Conservation (phyloP, 2,797 vertebrate species). For the Podargus strigoides region DNA sequence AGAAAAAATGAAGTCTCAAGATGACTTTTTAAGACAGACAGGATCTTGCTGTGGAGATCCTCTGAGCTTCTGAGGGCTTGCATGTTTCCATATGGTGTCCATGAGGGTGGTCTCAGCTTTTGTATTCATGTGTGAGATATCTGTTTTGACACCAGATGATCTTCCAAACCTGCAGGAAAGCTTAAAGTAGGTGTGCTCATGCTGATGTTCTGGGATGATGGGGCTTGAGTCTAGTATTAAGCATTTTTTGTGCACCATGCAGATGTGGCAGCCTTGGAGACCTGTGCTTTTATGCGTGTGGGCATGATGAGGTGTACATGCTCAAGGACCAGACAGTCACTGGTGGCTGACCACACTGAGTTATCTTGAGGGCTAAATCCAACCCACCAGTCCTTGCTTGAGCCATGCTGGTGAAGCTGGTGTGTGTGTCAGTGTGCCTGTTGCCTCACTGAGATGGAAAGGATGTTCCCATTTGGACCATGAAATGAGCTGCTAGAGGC, state of each 20-base stretch:
- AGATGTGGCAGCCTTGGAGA: neutral
- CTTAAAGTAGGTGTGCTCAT: neutral
- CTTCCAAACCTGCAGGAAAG: neutral
- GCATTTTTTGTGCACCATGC: neutral
- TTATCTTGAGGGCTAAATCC: neutral
- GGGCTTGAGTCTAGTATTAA: neutral
- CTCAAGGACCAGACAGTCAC: neutral
- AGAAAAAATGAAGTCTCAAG: neutral
- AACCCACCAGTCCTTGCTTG: rapidly evolving
- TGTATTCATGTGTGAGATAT: neutral
- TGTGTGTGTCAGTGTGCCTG: neutral
- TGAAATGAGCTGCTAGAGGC: neutral
- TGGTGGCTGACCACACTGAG: neutral
- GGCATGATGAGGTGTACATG: neutral
- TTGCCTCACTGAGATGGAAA: neutral
- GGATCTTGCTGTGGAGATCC: neutral
- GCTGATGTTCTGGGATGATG: neutral
- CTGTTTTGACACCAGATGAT: neutral
- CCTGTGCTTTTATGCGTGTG: neutral
- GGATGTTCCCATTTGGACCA: neutral
- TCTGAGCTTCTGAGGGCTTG: neutral
- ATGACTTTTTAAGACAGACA: neutral
- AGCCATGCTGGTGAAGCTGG: neutral
- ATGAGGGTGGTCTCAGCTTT: neutral
- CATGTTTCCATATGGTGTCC: neutral